Percentiles rank a stretch among this genome's conserved stretches.
phyloP scores from a whole-genome alignment of 1,140 invertebrate species.

The Apis cerana region DNA sequence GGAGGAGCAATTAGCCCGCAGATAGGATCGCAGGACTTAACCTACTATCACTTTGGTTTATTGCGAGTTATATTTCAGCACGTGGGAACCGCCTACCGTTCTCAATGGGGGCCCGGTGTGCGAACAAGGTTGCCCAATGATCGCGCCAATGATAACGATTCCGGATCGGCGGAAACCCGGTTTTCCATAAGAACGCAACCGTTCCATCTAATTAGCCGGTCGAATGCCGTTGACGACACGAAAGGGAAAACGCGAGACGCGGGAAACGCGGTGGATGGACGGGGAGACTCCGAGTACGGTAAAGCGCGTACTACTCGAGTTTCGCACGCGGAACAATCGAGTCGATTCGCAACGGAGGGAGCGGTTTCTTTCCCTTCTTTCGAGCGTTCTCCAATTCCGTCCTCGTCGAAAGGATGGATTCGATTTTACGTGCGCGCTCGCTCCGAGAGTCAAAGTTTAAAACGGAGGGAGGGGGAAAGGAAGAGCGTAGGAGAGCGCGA shows the following conservation, averaged over 20 bases:
- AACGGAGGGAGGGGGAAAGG: no score
- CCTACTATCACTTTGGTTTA: slow-evolving; percentile 80
- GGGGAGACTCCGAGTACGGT: not conserved
- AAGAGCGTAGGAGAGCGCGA: no score
- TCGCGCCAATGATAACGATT: slow-evolving; percentile 75
- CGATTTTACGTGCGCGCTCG: no score
- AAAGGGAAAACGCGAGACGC: slow-evolving; percentile 30
- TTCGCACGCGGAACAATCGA: slow-evolving; percentile 29
- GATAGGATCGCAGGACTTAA: slow-evolving; percentile 79
- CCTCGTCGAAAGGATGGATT: no score
- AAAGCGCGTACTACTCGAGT: not conserved
- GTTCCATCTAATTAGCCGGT: slow-evolving; percentile 62
- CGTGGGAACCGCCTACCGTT: slow-evolving; percentile 76
- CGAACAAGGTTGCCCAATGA: slow-evolving; percentile 80
- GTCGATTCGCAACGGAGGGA: not conserved
- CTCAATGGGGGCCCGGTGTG: slow-evolving; percentile 70
- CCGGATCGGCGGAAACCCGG: slow-evolving; percentile 78
- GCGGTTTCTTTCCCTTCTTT: no score
- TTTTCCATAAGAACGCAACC: slow-evolving; percentile 74
- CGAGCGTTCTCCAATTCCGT: no score
- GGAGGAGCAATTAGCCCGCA: slow-evolving; percentile 71
- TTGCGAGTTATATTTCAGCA: slow-evolving; percentile 79
- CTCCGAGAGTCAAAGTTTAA: no score
- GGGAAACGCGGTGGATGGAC: slow-evolving; percentile 9
- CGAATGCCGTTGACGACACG: slow-evolving; percentile 57